A percentile compares a stretch with the other conserved stretches of the same genome.
These are phyloP conservation scores for Archocentrus centrarchus DNA, from an alignment of 2,113 vertebrate genomes.

Conservation along the genomic window DNA sequence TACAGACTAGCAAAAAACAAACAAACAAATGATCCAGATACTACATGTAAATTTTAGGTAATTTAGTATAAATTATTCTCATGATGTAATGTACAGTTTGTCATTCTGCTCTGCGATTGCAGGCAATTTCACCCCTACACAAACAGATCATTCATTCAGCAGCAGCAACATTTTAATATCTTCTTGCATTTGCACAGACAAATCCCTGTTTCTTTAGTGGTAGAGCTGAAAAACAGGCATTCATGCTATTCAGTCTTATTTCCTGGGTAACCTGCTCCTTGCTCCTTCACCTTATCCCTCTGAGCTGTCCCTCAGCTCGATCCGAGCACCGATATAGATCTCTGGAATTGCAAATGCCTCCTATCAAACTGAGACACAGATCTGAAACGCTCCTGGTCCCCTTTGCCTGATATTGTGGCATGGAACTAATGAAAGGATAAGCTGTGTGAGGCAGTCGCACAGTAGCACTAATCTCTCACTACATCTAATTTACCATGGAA, in stretches of 20 bases:
- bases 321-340: conserved; percentile 25
- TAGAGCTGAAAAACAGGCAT: conserved; percentile 32
- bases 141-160: conserved; percentile 21
- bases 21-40: background rate
- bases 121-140: conserved; percentile 6
- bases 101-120: conserved; percentile 5
- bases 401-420: conserved; percentile 44
- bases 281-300: conserved; percentile 18
- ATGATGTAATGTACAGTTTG: conserved; percentile 1
- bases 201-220: conserved; percentile 42
- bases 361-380: conserved; percentile 46
- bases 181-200: conserved; percentile 29
- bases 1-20: background rate
- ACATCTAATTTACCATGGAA: conserved; percentile 45
- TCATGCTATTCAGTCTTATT: conserved; percentile 41
- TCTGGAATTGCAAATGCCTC: conserved; percentile 61
- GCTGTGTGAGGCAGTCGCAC: conserved; percentile 23
- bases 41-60: background rate
- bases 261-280: conserved; percentile 19
- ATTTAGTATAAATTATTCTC: conserved; percentile 3
- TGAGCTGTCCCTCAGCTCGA: background rate
- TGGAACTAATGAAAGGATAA: conserved; percentile 69
- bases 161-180: conserved; percentile 40
- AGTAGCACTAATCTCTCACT: conserved; percentile 58
- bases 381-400: conserved; percentile 39